These are phyloP conservation scores for Ornithoptera priamus DNA, from an alignment of 2,888 invertebrate species.

Conservation along the genomic window DNA sequence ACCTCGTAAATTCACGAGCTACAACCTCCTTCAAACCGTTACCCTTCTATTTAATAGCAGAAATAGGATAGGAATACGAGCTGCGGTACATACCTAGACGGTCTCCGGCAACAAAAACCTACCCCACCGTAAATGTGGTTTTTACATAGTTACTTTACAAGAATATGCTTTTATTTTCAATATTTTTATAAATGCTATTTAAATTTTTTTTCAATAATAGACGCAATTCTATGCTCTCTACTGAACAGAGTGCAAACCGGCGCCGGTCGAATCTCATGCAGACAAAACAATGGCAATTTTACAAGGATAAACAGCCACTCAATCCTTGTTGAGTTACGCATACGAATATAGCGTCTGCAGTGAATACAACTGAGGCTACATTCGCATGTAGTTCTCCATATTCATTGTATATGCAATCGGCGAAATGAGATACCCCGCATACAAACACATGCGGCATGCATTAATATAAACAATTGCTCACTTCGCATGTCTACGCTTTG, in stretches of 20 bases:
- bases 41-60: too few relatives aligned
- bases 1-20: too few relatives aligned
- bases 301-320: constrained; percentile 24
- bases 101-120: too few relatives aligned
- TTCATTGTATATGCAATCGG: constrained; percentile 24
- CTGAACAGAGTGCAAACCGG: constrained; percentile 6
- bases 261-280: constrained; percentile 21
- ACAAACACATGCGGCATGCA: constrained; percentile 12
- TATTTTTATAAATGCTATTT: background rate
- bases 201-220: background rate
- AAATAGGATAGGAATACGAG: too few relatives aligned
- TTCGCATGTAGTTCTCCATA: background rate
- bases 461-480: constrained; percentile 25
- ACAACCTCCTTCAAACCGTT: too few relatives aligned
- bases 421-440: constrained; percentile 13
- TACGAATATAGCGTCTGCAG: constrained; percentile 1
- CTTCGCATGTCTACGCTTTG: constrained; percentile 5
- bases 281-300: constrained; percentile 25
- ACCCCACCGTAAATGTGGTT: too few relatives aligned
- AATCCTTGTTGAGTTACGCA: background rate
- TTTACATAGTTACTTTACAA: too few relatives aligned
- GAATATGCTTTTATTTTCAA: too few relatives aligned
- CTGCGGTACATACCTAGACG: too few relatives aligned
- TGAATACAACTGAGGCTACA: background rate
- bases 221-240: constrained; percentile 1